phyloP scores from a whole-genome alignment of 1,140 invertebrate genomes.

The Paraescarpia echinospica region DNA sequence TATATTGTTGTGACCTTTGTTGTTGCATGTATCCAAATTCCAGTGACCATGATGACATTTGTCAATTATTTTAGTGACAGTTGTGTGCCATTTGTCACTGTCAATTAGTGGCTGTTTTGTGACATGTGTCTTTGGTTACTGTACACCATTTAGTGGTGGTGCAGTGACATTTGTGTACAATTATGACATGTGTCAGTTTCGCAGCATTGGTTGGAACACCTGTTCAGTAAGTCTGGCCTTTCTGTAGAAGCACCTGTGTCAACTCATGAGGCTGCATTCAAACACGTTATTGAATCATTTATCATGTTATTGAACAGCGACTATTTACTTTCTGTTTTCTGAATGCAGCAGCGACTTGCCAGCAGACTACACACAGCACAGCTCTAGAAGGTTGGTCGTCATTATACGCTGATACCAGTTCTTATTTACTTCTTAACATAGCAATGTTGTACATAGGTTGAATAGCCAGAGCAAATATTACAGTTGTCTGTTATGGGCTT shows the following conservation, averaged over 20 bases:
- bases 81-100: no score
- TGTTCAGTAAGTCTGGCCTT: neutral
- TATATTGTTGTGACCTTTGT: no score
- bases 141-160: no score
- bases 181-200: no score
- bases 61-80: no score
- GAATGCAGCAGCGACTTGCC: neutral
- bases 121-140: no score
- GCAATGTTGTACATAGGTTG: neutral
- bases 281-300: neutral
- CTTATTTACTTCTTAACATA: neutral
- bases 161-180: no score
- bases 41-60: no score
- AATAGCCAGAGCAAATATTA: neutral
- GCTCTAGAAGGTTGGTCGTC: neutral
- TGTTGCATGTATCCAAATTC: no score
- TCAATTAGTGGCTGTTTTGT: no score
- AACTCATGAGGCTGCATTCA: neutral
- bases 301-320: neutral
- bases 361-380: no score
- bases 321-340: neutral
- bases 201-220: neutral
- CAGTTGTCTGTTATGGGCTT: neutral
- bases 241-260: neutral
- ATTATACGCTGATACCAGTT: neutral